Percentiles rank a stretch among this genome's conserved stretches.
phyloP scores from a whole-genome alignment of 2,113 vertebrate genomes.

The Sakesphorus luctuosus region DNA sequence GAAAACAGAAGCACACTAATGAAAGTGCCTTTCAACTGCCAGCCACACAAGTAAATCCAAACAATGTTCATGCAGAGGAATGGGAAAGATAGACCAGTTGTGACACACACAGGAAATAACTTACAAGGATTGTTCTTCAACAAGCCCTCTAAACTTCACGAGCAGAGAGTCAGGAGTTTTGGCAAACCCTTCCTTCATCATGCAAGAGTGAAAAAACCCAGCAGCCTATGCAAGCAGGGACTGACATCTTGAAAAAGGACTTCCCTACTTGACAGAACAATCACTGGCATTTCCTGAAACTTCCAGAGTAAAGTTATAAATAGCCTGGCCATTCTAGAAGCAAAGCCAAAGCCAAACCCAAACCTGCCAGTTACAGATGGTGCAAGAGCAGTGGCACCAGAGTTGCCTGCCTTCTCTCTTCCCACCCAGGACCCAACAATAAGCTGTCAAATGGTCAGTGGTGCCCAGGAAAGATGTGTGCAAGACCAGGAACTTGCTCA shows the following conservation, averaged over 20 bases:
- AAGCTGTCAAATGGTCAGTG: not conserved
- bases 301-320: not conserved
- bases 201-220: slow-evolving; percentile 49
- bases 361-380: not conserved
- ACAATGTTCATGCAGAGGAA: not conserved
- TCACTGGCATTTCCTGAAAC: slow-evolving; percentile 32
- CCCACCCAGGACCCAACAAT: not conserved
- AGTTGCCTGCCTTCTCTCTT: not conserved
- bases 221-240: slow-evolving; percentile 43
- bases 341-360: not conserved
- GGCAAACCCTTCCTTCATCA: slow-evolving; percentile 21
- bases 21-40: not conserved
- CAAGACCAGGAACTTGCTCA: not conserved
- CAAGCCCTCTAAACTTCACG: not conserved
- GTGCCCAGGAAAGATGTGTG: not conserved
- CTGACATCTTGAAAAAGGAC: not conserved
- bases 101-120: not conserved
- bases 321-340: not conserved
- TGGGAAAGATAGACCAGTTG: not conserved
- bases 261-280: slow-evolving; percentile 43
- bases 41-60: not conserved
- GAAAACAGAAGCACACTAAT: not conserved
- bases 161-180: slow-evolving; percentile 29
- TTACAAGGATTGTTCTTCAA: not conserved
- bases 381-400: not conserved